Conservation (phyloP, 2,113 vertebrate genomes). For the Sapajus apella region DNA sequence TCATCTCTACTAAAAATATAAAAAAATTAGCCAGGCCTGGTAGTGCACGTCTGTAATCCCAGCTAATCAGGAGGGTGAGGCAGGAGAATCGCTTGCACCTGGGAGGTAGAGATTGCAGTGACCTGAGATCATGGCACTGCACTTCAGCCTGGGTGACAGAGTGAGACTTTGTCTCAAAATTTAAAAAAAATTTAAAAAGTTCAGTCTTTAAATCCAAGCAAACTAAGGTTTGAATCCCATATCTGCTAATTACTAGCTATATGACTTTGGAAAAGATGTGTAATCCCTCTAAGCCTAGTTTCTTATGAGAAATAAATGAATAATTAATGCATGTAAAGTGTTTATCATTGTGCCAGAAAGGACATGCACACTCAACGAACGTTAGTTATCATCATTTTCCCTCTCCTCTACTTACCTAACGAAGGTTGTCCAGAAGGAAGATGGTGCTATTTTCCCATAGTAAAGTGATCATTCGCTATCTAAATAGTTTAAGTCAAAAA, state of each 20-base stretch:
- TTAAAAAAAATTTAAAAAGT: not conserved
- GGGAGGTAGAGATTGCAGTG: not conserved
- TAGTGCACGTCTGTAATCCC: not conserved
- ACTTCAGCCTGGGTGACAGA: not conserved
- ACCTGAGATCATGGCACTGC: accelerated
- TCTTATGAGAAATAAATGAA: not conserved
- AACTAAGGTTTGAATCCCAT: not conserved
- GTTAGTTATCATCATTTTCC: not conserved
- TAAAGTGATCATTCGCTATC: not conserved
- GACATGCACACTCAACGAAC: not conserved
- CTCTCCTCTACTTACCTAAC: not conserved
- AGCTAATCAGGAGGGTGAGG: not conserved
- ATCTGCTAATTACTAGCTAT: not conserved
- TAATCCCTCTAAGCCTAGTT: not conserved
- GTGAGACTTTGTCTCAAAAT: not conserved
- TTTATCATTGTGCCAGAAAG: not conserved
- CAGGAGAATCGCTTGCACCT: not conserved
- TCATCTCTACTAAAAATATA: not conserved
- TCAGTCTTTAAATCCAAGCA: not conserved
- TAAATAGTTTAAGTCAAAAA: not conserved
- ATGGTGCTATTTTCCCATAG: not conserved
- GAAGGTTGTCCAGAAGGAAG: not conserved
- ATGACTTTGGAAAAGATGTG: not conserved
- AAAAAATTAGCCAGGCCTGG: not conserved
- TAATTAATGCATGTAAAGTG: not conserved